Conservation (phyloP, 2,113 vertebrate species). For the Pimephales promelas region DNA sequence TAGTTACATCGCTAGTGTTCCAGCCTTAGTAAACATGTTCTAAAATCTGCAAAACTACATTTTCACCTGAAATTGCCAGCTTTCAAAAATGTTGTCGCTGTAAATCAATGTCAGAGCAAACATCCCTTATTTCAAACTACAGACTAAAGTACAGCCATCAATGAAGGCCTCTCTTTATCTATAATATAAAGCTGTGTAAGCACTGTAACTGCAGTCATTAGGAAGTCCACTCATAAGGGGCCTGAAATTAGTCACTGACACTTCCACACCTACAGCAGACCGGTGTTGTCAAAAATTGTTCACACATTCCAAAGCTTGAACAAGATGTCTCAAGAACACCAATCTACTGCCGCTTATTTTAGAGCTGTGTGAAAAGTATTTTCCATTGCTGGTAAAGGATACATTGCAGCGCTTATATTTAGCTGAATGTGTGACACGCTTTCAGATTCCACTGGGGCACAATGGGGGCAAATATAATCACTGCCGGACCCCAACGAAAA, state of each 20-base stretch:
- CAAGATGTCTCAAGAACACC: slow-evolving; percentile 34
- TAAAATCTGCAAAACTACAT: no score
- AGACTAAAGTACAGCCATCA: not conserved
- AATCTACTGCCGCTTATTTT: slow-evolving; percentile 44
- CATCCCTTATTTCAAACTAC: not conserved
- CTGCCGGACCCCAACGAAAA: slow-evolving; percentile 25
- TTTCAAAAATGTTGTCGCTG: not conserved
- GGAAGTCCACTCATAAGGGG: not conserved
- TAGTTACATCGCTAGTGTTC: no score
- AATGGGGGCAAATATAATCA: not conserved
- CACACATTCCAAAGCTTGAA: slow-evolving; percentile 9
- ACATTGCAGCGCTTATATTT: slow-evolving; percentile 67
- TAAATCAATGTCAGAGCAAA: not conserved
- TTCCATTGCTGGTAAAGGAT: slow-evolving; percentile 61
- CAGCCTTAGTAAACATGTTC: no score
- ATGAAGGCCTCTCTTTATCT: not conserved
- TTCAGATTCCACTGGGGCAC: slow-evolving; percentile 30
- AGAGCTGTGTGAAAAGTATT: slow-evolving; percentile 62
- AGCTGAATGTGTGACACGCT: slow-evolving; percentile 64
- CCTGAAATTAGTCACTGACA: not conserved
- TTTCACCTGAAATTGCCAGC: not conserved
- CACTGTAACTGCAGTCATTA: not conserved
- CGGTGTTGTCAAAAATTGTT: slow-evolving; percentile 35
- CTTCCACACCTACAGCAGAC: not conserved
- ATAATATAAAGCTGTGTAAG: not conserved